Evolutionary conservation across 2,888 invertebrate genomes (phyloP).

Genomic region (Phytoseiulus persimilis): DNA sequence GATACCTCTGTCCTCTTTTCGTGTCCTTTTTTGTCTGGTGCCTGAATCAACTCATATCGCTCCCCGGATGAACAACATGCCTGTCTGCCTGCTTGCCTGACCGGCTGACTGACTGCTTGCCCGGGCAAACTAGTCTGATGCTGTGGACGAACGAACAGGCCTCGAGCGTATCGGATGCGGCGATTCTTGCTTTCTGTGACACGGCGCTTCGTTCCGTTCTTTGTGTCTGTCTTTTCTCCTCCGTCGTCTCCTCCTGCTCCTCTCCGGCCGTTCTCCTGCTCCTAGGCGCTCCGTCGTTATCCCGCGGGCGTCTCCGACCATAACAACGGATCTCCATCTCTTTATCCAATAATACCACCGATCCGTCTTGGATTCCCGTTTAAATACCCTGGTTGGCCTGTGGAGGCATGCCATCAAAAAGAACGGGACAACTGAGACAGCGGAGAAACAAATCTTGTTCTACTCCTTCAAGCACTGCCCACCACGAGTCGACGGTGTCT

Average conservation of each 20-base stretch:
- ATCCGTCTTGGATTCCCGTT: slow-evolving; percentile 10
- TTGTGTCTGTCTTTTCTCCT: not conserved
- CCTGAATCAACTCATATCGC: not conserved
- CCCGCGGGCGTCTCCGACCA: not conserved
- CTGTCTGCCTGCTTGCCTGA: not conserved
- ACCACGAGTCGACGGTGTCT: not conserved
- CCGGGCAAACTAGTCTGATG: not conserved
- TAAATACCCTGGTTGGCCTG: not conserved
- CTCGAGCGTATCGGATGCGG: not conserved
- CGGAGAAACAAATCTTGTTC: not conserved
- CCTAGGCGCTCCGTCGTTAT: too few relatives aligned
- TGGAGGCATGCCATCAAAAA: not conserved
- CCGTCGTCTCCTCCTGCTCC: not conserved
- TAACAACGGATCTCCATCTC: slow-evolving; percentile 31
- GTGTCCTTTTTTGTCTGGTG: not conserved
- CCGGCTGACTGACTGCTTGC: not conserved
- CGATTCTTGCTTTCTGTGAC: not conserved
- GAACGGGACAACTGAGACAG: not conserved
- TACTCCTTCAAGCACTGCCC: not conserved
- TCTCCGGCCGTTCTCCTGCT: not conserved
- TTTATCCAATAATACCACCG: slow-evolving; percentile 36
- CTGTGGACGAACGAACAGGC: not conserved
- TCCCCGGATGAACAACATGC: not conserved
- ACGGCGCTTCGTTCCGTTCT: not conserved
- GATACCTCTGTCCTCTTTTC: not conserved